phyloP scores from a whole-genome alignment of 2,797 vertebrate species.

The Takifugu ocellatus region DNA sequence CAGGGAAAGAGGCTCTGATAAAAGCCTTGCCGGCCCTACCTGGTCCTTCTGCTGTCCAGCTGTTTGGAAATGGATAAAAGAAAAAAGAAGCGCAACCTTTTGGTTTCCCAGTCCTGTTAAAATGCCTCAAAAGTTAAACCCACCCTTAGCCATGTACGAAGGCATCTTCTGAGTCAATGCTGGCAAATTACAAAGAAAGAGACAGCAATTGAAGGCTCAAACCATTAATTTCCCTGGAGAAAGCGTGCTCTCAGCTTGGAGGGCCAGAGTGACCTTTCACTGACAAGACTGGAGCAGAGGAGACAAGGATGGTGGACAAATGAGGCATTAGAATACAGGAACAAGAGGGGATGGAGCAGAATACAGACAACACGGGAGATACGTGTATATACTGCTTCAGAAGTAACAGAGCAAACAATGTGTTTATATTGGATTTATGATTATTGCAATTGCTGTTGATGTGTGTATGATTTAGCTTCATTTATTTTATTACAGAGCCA shows the following conservation, averaged over 20 bases:
- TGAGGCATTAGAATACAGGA: constrained; percentile 69
- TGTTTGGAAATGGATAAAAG: not conserved
- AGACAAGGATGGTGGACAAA: constrained; percentile 72
- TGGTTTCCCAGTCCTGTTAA: constrained; percentile 13
- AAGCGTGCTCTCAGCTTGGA: constrained; percentile 63
- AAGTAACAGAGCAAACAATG: not conserved
- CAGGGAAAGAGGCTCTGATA: constrained; percentile 8
- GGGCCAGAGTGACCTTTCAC: constrained; percentile 76
- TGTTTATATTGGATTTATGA: no score
- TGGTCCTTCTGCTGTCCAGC: constrained; percentile 5
- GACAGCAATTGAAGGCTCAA: constrained; percentile 64
- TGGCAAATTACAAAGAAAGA: constrained; percentile 63
- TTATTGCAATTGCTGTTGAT: no score
- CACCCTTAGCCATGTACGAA: constrained; percentile 48
- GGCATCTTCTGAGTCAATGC: constrained; percentile 66
- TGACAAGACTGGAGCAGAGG: constrained; percentile 66
- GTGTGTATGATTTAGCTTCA: no score
- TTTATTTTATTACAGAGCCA: no score
- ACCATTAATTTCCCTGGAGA: constrained; percentile 79
- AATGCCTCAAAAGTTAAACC: not conserved
- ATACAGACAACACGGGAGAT: constrained; percentile 28
- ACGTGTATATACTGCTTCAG: constrained; percentile 20
- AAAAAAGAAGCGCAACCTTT: not conserved
- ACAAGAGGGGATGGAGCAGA: constrained; percentile 39
- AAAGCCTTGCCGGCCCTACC: constrained; percentile 14